Percentiles rank a stretch among this genome's conserved stretches.
Evolutionary conservation across 2,797 vertebrate species (phyloP).

Genomic region (Steatocranus sp.): DNA sequence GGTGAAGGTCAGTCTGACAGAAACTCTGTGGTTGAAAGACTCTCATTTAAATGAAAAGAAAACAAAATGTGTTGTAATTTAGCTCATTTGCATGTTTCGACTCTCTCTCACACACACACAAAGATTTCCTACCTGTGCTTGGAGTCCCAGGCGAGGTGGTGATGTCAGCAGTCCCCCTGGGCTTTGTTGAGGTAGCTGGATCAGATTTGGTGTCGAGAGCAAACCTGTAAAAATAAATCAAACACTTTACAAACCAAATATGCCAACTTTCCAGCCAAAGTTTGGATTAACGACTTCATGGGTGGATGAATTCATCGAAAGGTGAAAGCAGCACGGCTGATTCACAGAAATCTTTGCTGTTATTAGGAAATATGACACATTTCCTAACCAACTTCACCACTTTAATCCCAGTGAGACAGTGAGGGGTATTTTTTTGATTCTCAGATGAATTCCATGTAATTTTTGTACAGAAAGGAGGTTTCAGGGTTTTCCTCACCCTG

Average conservation of each 20-base stretch:
- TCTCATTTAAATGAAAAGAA: neutral
- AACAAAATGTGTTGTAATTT: neutral
- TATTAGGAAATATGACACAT: neutral
- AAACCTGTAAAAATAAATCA: constrained; percentile 70
- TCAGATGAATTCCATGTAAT: neutral
- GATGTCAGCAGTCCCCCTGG: constrained; percentile 80
- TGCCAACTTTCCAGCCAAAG: neutral
- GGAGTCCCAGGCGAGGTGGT: constrained; percentile 81
- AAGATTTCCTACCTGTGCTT: constrained; percentile 79
- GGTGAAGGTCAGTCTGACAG: neutral
- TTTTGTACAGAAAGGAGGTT: neutral
- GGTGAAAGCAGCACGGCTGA: neutral
- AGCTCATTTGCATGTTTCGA: neutral
- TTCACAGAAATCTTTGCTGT: neutral
- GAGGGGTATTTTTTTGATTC: neutral
- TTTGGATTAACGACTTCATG: neutral
- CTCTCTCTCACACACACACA: neutral
- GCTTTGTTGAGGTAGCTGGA: constrained; percentile 94
- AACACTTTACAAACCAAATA: neutral
- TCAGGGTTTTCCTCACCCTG: constrained; percentile 69
- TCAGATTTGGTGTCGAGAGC: constrained; percentile 87
- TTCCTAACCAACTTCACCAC: neutral
- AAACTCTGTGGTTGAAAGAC: neutral
- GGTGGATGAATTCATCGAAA: neutral
- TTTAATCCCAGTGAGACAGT: neutral